These are phyloP conservation scores for Dipodomys stephensi DNA, from an alignment of 2,113 vertebrate genomes.

Conservation along the genomic window DNA sequence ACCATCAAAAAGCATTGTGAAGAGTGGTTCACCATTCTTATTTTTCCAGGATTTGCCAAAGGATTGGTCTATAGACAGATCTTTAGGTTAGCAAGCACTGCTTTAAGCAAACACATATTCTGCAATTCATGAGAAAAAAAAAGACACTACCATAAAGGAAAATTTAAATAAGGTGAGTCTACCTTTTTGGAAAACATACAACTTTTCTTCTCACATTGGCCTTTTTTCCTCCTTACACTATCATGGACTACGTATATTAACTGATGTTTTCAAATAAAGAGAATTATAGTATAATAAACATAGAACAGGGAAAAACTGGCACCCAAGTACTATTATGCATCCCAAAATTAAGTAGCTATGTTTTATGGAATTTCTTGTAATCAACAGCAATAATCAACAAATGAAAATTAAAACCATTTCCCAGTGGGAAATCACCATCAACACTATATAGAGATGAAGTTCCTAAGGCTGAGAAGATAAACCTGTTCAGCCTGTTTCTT, in stretches of 20 bases:
- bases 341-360: neutral
- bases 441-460: neutral
- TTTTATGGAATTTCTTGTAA: conserved; percentile 8
- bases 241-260: neutral
- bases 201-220: neutral
- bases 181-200: neutral
- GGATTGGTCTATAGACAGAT: neutral
- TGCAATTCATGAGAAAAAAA: neutral
- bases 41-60: conserved; percentile 25
- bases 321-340: neutral
- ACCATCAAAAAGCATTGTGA: neutral
- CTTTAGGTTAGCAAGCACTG: neutral
- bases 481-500: neutral
- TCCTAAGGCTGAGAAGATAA: neutral
- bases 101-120: conserved; percentile 13
- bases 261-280: neutral
- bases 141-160: neutral
- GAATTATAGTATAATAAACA: neutral
- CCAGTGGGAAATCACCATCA: neutral
- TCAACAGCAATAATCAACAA: conserved; percentile 23
- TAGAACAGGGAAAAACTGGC: conserved; percentile 1
- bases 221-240: neutral
- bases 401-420: neutral
- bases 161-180: neutral
- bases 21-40: neutral